Evolutionary conservation across 2,888 invertebrate genomes (phyloP).

Genomic region (Eupithecia vulgata): DNA sequence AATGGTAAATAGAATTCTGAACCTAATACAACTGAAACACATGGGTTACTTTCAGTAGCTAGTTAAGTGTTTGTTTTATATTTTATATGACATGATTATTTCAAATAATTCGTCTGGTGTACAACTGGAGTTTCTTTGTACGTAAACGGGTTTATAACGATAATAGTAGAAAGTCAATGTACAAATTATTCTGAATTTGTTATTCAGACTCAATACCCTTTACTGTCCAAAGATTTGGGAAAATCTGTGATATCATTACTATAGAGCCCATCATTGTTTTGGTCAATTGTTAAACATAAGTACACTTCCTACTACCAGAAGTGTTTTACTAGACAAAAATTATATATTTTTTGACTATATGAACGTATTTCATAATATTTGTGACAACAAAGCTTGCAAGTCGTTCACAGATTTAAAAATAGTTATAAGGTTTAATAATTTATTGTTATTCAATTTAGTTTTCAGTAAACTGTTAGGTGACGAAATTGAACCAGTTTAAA

Average conservation of each 20-base stretch:
- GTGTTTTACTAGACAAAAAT: conserved; percentile 77
- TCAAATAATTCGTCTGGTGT: conserved; percentile 76
- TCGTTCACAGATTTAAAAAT: conserved; percentile 81
- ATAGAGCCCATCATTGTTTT: conserved; percentile 81
- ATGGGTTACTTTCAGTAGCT: conserved; percentile 73
- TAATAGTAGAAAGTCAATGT: conserved; percentile 69
- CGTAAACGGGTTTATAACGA: conserved; percentile 76
- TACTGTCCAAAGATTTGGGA: conserved; percentile 83
- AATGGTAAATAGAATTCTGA: conserved; percentile 73
- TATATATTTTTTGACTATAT: conserved; percentile 84
- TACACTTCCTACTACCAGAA: conserved; percentile 69
- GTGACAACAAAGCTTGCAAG: conserved; percentile 78
- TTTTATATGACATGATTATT: conserved; percentile 71
- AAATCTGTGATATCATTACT: conserved; percentile 83
- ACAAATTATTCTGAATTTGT: conserved; percentile 71
- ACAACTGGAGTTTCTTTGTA: conserved; percentile 78
- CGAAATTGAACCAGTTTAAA: conserved; percentile 81
- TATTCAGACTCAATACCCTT: conserved; percentile 69
- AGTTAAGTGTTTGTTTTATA: conserved; percentile 75
- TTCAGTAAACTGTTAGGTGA: conserved; percentile 81
- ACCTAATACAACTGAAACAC: conserved; percentile 71
- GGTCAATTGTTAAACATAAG: conserved; percentile 83
- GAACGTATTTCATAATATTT: conserved; percentile 78
- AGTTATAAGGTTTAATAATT: conserved; percentile 84
- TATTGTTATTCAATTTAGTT: conserved; percentile 84